These are phyloP conservation scores for Ophioderma brevispina DNA, from an alignment of 35 echinoderm and acorn worm genomes.

Conservation along the genomic window DNA sequence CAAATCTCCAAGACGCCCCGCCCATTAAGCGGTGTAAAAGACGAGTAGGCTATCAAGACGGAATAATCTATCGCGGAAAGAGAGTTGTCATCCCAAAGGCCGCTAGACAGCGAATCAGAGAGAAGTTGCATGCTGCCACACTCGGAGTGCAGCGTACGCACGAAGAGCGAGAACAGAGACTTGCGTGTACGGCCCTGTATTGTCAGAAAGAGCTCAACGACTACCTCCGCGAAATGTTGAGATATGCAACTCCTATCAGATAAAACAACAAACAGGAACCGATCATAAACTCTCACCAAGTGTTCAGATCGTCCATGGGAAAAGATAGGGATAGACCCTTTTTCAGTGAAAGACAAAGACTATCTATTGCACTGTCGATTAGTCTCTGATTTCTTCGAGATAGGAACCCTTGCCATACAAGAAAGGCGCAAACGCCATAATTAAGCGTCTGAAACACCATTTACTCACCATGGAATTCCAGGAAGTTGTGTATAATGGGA, in stretches of 20 bases:
- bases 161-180: conserved; percentile 48
- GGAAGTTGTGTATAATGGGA: conserved; percentile 59
- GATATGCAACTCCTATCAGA: conserved; percentile 16
- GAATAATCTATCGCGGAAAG: conserved; percentile 37
- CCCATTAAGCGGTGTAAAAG: conserved; percentile 36
- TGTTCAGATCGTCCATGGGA: conserved; percentile 71
- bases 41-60: conserved; percentile 55
- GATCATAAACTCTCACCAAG: conserved; percentile 22
- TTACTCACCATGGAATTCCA: conserved; percentile 68
- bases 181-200: conserved; percentile 61
- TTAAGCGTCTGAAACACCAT: conserved; percentile 47
- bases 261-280: conserved; percentile 61
- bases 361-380: conserved; percentile 69
- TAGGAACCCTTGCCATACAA: conserved; percentile 7
- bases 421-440: conserved; percentile 13
- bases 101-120: not conserved
- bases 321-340: conserved; percentile 50
- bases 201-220: conserved; percentile 60
- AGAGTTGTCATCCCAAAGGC: conserved; percentile 23
- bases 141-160: conserved; percentile 38
- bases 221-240: conserved; percentile 9
- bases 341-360: conserved; percentile 40
- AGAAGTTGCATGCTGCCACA: conserved; percentile 50
- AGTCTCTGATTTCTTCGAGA: conserved; percentile 62
- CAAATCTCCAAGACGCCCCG: conserved; percentile 1